Evolutionary conservation across 2,888 invertebrate genomes (phyloP).

Genomic region (Minunthozetes semirufus): DNA sequence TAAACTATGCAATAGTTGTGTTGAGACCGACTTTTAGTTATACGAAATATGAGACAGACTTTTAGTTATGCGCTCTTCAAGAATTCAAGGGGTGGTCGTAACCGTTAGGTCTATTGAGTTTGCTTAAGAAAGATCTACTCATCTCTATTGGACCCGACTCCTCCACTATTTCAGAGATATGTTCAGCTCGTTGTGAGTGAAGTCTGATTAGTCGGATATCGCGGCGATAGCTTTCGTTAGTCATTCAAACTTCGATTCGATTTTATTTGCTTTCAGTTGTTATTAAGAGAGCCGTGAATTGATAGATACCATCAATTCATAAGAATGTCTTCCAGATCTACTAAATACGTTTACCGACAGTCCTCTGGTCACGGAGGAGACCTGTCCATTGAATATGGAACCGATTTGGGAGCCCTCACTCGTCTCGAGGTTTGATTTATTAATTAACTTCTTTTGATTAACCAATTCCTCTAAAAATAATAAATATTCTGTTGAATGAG

Average conservation of each 20-base stretch:
- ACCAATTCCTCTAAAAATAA: neutral
- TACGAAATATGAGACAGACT: constrained; percentile 20
- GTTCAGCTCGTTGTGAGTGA: constrained; percentile 11
- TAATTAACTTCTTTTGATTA: neutral
- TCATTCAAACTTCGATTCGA: neutral
- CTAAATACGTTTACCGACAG: constrained; percentile 74
- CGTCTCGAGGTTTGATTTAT: constrained; percentile 76
- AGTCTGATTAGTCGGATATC: neutral
- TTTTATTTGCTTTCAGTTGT: neutral
- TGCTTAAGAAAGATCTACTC: constrained; percentile 10
- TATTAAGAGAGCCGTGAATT: neutral
- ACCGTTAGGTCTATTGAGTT: neutral
- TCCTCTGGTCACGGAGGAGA: constrained; percentile 57
- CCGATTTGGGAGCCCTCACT: constrained; percentile 86
- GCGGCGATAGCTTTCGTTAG: constrained; percentile 22
- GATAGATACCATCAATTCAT: constrained; percentile 22
- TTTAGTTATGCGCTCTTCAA: constrained; percentile 13
- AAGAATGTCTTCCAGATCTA: constrained; percentile 59
- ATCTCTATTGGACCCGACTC: constrained; percentile 12
- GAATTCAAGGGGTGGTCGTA: constrained; percentile 25
- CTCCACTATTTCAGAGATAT: constrained; percentile 19
- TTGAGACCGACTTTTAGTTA: constrained; percentile 27
- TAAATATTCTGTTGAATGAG: neutral
- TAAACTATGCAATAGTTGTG: constrained; percentile 23
- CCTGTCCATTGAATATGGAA: constrained; percentile 88